These are phyloP conservation scores for Sinodicranocentrus sp. DNA, from an alignment of 2,888 invertebrate species.

Conservation along the genomic window DNA sequence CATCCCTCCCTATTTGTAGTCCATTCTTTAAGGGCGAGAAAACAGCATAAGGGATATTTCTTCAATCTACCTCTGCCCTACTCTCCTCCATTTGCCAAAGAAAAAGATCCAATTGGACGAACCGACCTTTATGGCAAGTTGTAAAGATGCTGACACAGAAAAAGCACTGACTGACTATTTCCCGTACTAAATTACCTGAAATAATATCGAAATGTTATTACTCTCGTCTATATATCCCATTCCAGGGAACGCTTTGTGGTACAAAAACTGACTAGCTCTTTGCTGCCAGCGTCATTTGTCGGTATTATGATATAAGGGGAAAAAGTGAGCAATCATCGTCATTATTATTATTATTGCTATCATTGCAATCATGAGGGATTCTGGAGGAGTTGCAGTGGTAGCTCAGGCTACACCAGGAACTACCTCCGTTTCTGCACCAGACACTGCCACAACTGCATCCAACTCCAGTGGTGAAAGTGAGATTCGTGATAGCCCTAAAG, in stretches of 20 bases:
- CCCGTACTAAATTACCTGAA: conserved; percentile 43
- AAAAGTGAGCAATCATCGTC: conserved; percentile 14
- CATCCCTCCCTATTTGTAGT: too few relatives aligned
- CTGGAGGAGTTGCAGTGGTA: conserved; percentile 16
- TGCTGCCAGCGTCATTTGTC: conserved; percentile 20
- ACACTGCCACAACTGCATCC: background rate
- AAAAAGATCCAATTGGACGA: too few relatives aligned
- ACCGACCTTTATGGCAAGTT: too few relatives aligned
- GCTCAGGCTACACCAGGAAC: background rate
- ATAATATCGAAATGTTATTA: conserved; percentile 34
- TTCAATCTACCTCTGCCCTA: too few relatives aligned
- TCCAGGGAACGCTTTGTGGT: too few relatives aligned
- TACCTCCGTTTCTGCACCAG: background rate
- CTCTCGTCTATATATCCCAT: background rate
- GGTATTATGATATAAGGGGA: background rate
- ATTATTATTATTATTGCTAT: conserved; percentile 21
- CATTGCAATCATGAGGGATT: conserved; percentile 38
- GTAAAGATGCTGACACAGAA: conserved; percentile 8
- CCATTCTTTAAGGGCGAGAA: too few relatives aligned
- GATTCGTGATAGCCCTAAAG: conserved; percentile 3
- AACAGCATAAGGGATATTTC: too few relatives aligned
- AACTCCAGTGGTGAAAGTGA: conserved; percentile 37
- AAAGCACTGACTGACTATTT: conserved; percentile 13
- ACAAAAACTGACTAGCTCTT: background rate
- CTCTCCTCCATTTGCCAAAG: too few relatives aligned